Percentiles rank a stretch among this genome's conserved stretches.
These are phyloP conservation scores for Conger conger DNA, from an alignment of 2,113 vertebrate species.

Conservation along the genomic window DNA sequence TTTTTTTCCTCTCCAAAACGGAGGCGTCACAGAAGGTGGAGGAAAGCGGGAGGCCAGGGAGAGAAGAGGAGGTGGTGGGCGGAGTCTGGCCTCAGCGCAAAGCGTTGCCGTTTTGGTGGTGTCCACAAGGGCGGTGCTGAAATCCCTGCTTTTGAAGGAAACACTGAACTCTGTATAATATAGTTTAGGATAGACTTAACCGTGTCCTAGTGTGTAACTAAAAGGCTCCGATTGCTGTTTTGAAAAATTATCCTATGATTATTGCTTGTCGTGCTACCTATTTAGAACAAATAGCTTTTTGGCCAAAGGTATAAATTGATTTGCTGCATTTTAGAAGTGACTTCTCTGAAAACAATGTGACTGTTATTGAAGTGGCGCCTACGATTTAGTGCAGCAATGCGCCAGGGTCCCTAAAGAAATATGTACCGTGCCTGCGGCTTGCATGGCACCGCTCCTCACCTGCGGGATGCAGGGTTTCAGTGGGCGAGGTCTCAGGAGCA, in stretches of 20 bases:
- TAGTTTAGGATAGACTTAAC: slow-evolving; percentile 5
- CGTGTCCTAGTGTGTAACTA: neutral
- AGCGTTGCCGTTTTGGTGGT: neutral
- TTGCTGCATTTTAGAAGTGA: neutral
- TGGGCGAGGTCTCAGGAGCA: too few species aligned
- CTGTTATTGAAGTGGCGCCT: neutral
- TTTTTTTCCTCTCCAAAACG: neutral
- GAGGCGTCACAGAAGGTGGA: neutral
- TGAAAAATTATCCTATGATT: neutral
- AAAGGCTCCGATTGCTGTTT: neutral
- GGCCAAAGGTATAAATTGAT: neutral
- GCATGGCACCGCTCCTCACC: too few species aligned
- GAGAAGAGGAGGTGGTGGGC: neutral
- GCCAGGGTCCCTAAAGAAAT: too few species aligned
- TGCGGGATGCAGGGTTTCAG: too few species aligned
- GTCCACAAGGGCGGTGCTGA: neutral
- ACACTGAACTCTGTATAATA: slow-evolving; percentile 9
- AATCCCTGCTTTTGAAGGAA: neutral
- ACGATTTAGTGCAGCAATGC: too few species aligned
- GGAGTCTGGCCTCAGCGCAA: neutral
- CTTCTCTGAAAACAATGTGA: neutral
- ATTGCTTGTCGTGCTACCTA: neutral
- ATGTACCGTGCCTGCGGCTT: too few species aligned
- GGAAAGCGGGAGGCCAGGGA: neutral
- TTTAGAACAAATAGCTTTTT: neutral